Conservation (phyloP, 2,888 invertebrate species). For the Drosophila helvetica region DNA sequence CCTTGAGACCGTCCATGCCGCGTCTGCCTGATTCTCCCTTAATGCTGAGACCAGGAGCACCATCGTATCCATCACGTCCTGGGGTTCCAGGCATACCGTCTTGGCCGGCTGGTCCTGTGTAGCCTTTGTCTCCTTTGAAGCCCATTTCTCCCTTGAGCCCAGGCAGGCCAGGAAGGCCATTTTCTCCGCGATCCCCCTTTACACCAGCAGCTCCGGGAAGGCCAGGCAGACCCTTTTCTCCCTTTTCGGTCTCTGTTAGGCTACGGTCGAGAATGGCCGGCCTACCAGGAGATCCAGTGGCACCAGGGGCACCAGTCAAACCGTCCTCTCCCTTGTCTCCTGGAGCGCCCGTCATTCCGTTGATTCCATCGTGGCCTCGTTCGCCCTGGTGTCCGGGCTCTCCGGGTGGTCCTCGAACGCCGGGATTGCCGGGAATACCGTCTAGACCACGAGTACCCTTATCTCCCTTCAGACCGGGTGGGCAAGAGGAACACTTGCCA, state of each 20-base stretch:
- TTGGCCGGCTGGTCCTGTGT: conserved; percentile 88
- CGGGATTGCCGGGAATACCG: conserved; percentile 88
- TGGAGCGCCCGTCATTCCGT: conserved; percentile 85
- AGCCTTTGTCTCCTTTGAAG: conserved; percentile 88
- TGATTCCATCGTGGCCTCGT: conserved; percentile 88
- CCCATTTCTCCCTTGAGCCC: conserved; percentile 90
- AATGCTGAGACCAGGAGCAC: conserved; percentile 88
- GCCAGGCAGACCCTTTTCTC: conserved; percentile 89
- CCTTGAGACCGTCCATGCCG: conserved; percentile 86
- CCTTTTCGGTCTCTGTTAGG: conserved; percentile 86
- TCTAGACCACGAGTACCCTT: conserved; percentile 91
- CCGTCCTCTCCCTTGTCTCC: conserved; percentile 85
- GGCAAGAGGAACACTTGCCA: conserved; percentile 91
- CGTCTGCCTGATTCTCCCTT: conserved; percentile 90
- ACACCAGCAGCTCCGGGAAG: conserved; percentile 87
- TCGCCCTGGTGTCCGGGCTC: conserved; percentile 88
- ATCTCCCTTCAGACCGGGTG: conserved; percentile 89
- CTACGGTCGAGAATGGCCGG: conserved; percentile 86
- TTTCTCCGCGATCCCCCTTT: conserved; percentile 88
- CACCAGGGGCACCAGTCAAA: conserved; percentile 86
- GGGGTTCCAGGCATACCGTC: conserved; percentile 89
- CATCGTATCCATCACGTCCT: conserved; percentile 88
- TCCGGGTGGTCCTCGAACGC: conserved; percentile 90
- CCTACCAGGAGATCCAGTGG: conserved; percentile 87
- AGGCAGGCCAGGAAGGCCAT: conserved; percentile 88